phyloP scores from a whole-genome alignment of 2,888 invertebrate species.

The Nephrotoma flavescens region DNA sequence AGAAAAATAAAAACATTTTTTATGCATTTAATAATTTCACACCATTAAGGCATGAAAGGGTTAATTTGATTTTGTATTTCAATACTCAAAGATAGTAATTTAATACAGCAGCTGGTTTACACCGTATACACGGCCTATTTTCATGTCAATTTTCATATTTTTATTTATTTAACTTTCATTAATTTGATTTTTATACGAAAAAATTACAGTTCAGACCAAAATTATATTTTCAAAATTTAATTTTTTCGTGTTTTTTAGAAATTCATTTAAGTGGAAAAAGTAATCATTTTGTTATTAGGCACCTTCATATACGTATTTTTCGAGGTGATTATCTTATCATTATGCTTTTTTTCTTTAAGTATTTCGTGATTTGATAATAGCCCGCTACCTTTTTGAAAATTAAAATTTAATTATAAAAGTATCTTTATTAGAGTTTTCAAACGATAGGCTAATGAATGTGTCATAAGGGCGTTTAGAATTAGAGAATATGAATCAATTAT shows the following conservation, averaged over 20 bases:
- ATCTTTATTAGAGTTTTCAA: neutral
- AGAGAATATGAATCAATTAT: too few species aligned
- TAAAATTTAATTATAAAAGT: neutral
- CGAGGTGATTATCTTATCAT: neutral
- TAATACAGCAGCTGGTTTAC: neutral
- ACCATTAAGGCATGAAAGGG: neutral
- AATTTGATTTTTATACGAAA: neutral
- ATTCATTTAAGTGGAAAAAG: neutral
- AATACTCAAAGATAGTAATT: neutral
- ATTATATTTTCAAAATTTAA: neutral
- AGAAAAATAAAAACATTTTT: neutral
- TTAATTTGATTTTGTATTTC: neutral
- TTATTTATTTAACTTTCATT: neutral
- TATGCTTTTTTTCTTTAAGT: neutral
- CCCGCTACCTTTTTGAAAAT: neutral
- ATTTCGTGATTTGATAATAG: neutral
- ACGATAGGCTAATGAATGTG: neutral
- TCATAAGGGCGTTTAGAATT: too few species aligned
- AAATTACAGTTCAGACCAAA: neutral
- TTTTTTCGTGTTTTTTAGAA: neutral
- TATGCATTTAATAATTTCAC: neutral
- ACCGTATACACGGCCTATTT: neutral
- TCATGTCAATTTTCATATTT: neutral
- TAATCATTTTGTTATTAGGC: neutral
- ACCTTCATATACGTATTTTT: neutral